Base-by-base conservation (phyloP, 1,140 invertebrate species). In the Pseudomyrmex flavicornis region DNA sequence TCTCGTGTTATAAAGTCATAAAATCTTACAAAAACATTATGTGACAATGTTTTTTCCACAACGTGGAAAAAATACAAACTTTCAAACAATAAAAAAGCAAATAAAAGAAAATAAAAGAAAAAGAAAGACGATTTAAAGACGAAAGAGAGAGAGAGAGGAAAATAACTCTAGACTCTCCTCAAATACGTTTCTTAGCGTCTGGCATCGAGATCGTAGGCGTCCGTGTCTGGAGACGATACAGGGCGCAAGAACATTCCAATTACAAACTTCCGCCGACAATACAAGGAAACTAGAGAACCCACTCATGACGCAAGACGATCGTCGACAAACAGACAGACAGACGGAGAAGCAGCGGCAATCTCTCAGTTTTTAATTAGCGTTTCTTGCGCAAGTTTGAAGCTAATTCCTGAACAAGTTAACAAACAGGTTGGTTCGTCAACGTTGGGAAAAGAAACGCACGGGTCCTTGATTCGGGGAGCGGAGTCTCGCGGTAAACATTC, bases 341-440 rank as follows among this genome's bases (percentile, higher is more conserved):
- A 35, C 35, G 35, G 35, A 35, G 35, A 35, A 35, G 35, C 35
- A 70, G 54, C 2, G n/a, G 20, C 66, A 65, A 48, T 86, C 75
- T 62, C 46, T 46, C 22, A 85, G 56, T 91, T 90, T 91, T 91
- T 89, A 91, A 91, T 91, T 91, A 90, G 61, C 66, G 61, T 83
- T 62, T 77, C 75, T 77, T 85, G 48, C 68, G 83, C 74, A 84
- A 89, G 73, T 83, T 68, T 58, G 20, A 82, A 75, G 54, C 83
- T 82, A 85, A 82, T 83, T 88, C 84, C 79, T 85, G 68, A 85
- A 79, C 83, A 61, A 89, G 86, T 89, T 89, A 83, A 84, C 79
- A 84, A 85, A 89, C 79, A 86, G 84, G 61, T 61, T 8, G 69
- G 56, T n/a, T 75, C 15, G 62, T 58, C 22, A 26, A 66, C 44